phyloP scores from a whole-genome alignment of 2,888 invertebrate genomes.

The Synergus laeviventris region DNA sequence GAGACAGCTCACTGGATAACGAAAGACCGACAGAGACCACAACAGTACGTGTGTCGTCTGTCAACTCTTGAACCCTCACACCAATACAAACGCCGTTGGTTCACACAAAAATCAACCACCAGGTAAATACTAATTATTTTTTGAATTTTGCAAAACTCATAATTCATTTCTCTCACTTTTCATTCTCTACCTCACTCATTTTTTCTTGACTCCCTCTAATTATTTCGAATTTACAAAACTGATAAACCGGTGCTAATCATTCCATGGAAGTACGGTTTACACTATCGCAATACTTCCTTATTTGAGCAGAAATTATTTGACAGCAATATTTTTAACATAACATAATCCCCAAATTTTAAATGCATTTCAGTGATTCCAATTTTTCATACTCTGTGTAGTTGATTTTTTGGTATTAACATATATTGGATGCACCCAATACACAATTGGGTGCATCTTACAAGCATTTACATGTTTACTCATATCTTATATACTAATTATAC shows the following conservation, averaged over 20 bases:
- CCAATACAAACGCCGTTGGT: not conserved
- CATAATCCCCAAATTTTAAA: no score
- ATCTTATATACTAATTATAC: no score
- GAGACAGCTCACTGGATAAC: conserved; percentile 22
- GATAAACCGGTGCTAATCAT: not conserved
- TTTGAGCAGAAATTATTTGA: not conserved
- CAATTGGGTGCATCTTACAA: no score
- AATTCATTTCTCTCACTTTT: no score
- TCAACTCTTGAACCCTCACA: conserved; percentile 16
- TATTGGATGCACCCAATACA: no score
- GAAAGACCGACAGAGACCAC: not conserved
- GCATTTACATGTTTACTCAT: no score
- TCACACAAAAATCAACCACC: not conserved
- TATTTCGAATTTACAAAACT: not conserved
- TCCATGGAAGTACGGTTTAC: not conserved
- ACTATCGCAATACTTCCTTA: conserved; percentile 11
- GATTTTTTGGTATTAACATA: no score
- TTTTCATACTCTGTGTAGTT: no score
- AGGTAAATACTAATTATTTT: not conserved
- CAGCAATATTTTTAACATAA: no score
- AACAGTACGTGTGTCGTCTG: conserved; percentile 7
- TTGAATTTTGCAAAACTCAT: not conserved
- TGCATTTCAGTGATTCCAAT: no score
- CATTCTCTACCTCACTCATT: not conserved
- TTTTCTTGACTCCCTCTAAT: not conserved